Base-by-base conservation (phyloP, 2,113 vertebrate species). In the Sporophila hypoxantha region DNA sequence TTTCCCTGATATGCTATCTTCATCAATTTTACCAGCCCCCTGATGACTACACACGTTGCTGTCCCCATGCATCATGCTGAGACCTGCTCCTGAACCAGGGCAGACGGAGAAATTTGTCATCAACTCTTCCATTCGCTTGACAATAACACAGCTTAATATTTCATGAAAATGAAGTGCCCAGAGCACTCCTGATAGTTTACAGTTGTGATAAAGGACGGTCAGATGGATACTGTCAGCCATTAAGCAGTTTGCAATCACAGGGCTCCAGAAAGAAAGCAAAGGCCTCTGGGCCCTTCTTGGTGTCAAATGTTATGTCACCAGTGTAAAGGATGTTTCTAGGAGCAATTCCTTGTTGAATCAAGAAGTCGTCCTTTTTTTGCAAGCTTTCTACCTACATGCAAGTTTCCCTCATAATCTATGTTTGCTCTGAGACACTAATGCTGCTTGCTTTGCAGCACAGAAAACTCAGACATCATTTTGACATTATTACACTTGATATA, bases 161-260 rank as follows among this genome's bases (percentile, higher is more conserved):
- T 99, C 98, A 99, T 97, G 97, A 97, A 98, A 99, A 99, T 98
- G 96, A 98, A 99, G 98, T 98, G 97, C 97, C 92, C 81, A 96
- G 97, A 96, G 97, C 97, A 97, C 96, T 97, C 97, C 97, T 96
- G 79, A 94, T 95, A 94, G 96, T 94, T 97, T 97, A 95, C 92
- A 96, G 96, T 95, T 96, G 91, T 95, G 95, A 97, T 96, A 96
- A 97, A 97, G 92, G 83, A 97, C 74, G 37, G 94, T 88, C 92
- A 62, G 70, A 95, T 91, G 93, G 95, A 93, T 83, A 92, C 94
- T 94, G 95, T 94, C 94, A 94, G 94, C 93, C 84, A 95, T 95
- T 95, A 96, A 95, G 84, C 86, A 95, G 95, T 95, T 95, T 93
- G 95, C 95, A 94, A 90, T 94, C 76, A 88, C 78, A 82, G 75